These are phyloP conservation scores for Listronotus bonariensis DNA, from an alignment of 1,140 invertebrate species.

Conservation along the genomic window DNA sequence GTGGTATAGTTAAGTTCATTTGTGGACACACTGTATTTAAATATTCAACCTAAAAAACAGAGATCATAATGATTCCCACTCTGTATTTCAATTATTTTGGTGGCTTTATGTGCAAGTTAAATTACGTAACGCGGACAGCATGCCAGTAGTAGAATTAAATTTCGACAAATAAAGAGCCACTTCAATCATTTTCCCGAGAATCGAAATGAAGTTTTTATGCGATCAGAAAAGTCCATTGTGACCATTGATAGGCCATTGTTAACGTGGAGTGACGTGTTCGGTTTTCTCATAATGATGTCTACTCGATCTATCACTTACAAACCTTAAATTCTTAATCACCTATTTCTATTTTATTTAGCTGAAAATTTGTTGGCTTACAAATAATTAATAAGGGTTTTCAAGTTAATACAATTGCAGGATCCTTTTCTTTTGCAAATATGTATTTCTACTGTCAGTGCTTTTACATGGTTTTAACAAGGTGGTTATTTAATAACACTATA, in stretches of 20 bases:
- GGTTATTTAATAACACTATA: too few relatives aligned
- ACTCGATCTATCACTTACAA: constrained; percentile 45
- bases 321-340: constrained; percentile 44
- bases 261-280: constrained; percentile 42
- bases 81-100: too few relatives aligned
- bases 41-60: too few relatives aligned
- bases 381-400: constrained; percentile 13
- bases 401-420: too few relatives aligned
- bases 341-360: constrained; percentile 35
- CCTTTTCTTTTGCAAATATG: too few relatives aligned
- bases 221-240: constrained; percentile 42
- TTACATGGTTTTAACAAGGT: too few relatives aligned
- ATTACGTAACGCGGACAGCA: not conserved
- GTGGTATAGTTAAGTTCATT: too few relatives aligned
- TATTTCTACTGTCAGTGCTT: too few relatives aligned
- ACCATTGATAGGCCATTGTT: constrained; percentile 37
- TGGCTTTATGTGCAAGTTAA: too few relatives aligned
- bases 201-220: constrained; percentile 42
- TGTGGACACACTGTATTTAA: too few relatives aligned
- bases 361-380: constrained; percentile 14
- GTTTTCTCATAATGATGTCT: constrained; percentile 44
- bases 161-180: constrained; percentile 20
- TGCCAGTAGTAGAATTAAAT: constrained; percentile 13
- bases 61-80: too few relatives aligned
- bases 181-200: constrained; percentile 21